Base-by-base conservation (phyloP, 2,888 invertebrate species). In the Melangyna quadrimaculata region DNA sequence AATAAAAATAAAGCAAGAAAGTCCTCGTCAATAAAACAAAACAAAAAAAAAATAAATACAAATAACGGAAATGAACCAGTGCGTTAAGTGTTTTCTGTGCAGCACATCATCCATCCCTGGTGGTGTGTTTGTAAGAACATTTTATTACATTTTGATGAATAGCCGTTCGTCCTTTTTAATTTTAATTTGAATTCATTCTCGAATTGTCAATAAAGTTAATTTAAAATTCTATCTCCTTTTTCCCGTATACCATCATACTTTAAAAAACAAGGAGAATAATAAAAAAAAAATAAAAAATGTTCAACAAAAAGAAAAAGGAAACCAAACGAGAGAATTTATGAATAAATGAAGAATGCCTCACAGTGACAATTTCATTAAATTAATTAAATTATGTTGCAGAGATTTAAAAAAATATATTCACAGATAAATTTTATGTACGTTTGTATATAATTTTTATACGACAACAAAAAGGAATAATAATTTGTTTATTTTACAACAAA, bases 341-440 rank as follows among this genome's bases (percentile, higher is more conserved):
- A 83, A 87, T 87, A 84, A 87, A 72, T 87, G 67, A 87, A 87
- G 83, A 87, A 87, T 78, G 63, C 81, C 86, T 77, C 77, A 81
- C 77, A 86, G 81, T 86, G 86, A 77, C 81, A 78, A 78, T 86
- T 86, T 81, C 81, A 86, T 86, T 81, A 81, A 81, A 78, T 73
- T 86, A 86, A 86, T 86, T 86, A 81, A 78, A 73, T 86, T 77
- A 86, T 86, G 63, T 81, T 86, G 86, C 81, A 78, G 80, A 75
- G 79, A 78, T 86, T 78, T 65, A 69, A 51, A 74, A n/a, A 55
- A 74, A 57, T 17, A 7, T 48, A 69, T 59, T 73, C 61, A 59
- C 27, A 53, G 37, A 37, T 29, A 24, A 53, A 17, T n/a, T 3
- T 51, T 3, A 3, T 14, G 3, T 9, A 8, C n/a, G n/a, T n/a